phyloP scores from a whole-genome alignment of 1,140 invertebrate genomes.

The Apis laboriosa region DNA sequence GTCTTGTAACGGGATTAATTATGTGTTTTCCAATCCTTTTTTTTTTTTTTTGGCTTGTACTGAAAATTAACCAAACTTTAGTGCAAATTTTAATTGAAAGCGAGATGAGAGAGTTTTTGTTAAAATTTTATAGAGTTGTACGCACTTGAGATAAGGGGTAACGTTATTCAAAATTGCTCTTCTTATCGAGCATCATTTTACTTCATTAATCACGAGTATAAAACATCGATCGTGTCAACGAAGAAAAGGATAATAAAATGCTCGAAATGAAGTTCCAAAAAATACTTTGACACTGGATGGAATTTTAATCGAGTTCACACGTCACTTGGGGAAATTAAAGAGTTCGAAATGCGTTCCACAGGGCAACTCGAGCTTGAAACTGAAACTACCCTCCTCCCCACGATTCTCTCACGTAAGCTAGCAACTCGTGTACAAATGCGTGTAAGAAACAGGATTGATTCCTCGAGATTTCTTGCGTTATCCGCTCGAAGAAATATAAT shows the following conservation, averaged over 20 bases:
- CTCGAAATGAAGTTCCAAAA: too few relatives aligned
- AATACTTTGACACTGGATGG: background rate
- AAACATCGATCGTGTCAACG: background rate
- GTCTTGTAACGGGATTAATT: background rate
- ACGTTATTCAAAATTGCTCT: too few relatives aligned
- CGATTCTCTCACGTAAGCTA: constrained; percentile 8
- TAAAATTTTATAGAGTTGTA: too few relatives aligned
- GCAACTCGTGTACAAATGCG: background rate
- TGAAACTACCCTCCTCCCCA: constrained; percentile 12
- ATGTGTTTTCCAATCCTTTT: too few relatives aligned
- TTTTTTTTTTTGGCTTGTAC: too few relatives aligned
- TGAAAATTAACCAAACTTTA: too few relatives aligned
- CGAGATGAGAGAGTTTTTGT: too few relatives aligned
- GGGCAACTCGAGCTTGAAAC: constrained; percentile 24
- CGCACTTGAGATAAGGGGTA: too few relatives aligned
- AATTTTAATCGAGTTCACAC: constrained; percentile 36
- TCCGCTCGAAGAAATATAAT: constrained; percentile 28
- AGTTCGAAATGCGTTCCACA: background rate
- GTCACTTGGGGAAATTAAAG: constrained; percentile 33
- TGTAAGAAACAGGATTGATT: constrained; percentile 9
- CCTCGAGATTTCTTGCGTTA: background rate
- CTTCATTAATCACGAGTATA: too few relatives aligned
- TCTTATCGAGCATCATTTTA: too few relatives aligned
- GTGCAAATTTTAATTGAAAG: too few relatives aligned
- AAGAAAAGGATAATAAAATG: background rate